Conservation (phyloP, 1,140 invertebrate genomes). For the Pseudomyrmex concolor region DNA sequence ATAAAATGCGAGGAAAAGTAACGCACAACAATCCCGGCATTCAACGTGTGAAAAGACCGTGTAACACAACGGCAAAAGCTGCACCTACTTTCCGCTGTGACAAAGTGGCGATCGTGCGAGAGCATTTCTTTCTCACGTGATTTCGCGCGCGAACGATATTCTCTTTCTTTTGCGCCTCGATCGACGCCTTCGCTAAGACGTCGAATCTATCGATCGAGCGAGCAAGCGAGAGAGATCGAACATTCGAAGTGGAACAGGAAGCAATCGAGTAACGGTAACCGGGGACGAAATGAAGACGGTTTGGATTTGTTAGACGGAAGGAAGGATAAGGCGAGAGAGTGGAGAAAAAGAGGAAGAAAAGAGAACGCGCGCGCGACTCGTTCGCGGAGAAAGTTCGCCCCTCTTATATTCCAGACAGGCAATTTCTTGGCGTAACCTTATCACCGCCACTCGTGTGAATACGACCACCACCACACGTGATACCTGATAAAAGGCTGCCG, state of each 20-base stretch:
- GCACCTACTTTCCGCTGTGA: background rate
- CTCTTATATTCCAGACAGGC: slow-evolving; percentile 57
- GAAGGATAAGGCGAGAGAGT: background rate
- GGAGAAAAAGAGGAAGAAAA: slow-evolving; percentile 12
- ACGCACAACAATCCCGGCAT: background rate
- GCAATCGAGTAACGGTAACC: slow-evolving; percentile 21
- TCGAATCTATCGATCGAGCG: too few relatives aligned
- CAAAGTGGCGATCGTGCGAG: slow-evolving; percentile 30
- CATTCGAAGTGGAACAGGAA: slow-evolving; percentile 39
- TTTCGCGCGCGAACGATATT: slow-evolving; percentile 16
- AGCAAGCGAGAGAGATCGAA: background rate
- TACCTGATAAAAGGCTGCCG: slow-evolving; percentile 26
- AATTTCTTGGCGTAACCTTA: slow-evolving; percentile 76
- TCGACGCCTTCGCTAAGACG: slow-evolving; percentile 20
- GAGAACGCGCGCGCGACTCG: background rate
- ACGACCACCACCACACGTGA: background rate
- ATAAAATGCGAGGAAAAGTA: slow-evolving; percentile 15
- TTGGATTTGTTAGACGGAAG: slow-evolving; percentile 10
- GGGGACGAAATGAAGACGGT: background rate
- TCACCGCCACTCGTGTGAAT: slow-evolving; percentile 52
- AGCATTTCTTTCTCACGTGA: background rate
- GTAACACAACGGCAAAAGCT: background rate
- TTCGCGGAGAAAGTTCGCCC: slow-evolving; percentile 30
- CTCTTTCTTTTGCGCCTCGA: background rate
- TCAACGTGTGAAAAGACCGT: slow-evolving; percentile 8